Base-by-base conservation (phyloP, 2,797 vertebrate species). In the Chelidonichthys spinosus region DNA sequence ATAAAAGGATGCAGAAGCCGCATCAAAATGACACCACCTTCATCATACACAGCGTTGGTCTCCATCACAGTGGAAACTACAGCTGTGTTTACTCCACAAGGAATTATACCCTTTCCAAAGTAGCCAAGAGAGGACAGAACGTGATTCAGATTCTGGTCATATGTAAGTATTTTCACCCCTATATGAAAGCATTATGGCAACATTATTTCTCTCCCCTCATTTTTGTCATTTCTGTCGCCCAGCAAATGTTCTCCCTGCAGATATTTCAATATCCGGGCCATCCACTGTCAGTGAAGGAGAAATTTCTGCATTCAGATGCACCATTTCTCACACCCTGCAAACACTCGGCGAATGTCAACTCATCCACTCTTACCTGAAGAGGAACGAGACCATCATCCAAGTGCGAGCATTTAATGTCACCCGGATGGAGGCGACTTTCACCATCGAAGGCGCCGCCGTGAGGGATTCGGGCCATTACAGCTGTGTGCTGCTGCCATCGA, bases 221-320 rank as follows among this genome's bases (percentile, higher is more conserved):
- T 54, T 25, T 76, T 58, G 6, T 65, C 7, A 9, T 17, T 36
- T 18, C 33, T 68, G 36, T 70, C 25, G 11, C 65, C 47, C 79
- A 90, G 88, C 83, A 32, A 79, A 58, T 81, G 63, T 81, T 40
- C 60, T 83, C n/a, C 82, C 87, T 35, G 89, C 83, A 63, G 66
- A 85, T 0, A 67, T 91, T 49, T 79, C 76, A 44, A 2, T 84
- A 3, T n/a, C 5, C 0, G 76, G 75, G 0, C 1, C 44, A 2
- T 58, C 62, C 0, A 18, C 55, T 37, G 74, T 88, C 42, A 32
- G 1, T 0, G 69, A 82, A 13, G 88, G 86, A 55, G 15, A 76
- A 4, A 0, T 36, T 35, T 63, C 81, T 3, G 46, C 77, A 33
- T 83, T 92, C 40, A 76, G 14, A 25, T 90, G 90, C 55, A 36